Base-by-base conservation (phyloP, 2,888 invertebrate genomes). In the Coelinius sp. region DNA sequence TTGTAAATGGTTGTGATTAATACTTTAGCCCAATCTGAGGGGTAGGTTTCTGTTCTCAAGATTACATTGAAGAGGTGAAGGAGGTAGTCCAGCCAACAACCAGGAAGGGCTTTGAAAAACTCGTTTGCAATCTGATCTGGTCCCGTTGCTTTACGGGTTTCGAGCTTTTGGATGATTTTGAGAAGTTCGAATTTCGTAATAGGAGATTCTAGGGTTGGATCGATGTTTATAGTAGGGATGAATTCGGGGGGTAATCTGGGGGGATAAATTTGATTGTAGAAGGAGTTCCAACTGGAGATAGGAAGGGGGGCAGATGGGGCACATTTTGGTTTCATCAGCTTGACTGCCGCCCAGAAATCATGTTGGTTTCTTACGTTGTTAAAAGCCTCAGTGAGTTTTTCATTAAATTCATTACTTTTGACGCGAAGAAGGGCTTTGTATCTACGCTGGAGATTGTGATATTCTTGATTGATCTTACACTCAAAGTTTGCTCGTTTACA, bases 1-100 rank as follows among this genome's bases (percentile, higher is more conserved):
- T 81, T 82, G 59, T 80, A 68, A 8, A 82, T 41, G 1, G 80
- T 67, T 2, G 77, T 65, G 3, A 80, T 65, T 1, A 73, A 75
- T 2, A 78, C 78, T 52, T 75, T 66, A 14, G 68, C 67, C 71
- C 74, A 77, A 46, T 14, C 52, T 8, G 49, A 31, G 12, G 74
- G 74, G 17, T 10, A 71, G 27, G 27, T 27, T 7, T 27, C 27
- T 5, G 27, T 27, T 27, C 4, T 7, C 27, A 27, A 7, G 27
- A 27, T 27, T 3, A 27, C 7, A 44, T 27, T 27, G 27, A 27
- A 27, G 3, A 27, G 7, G 7, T 7, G 27, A 27, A 27, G 27
- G 27, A 27, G 3, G 7, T 7, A 27, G 27, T 27, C 27, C 27
- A 27, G 27, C 27, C 7, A 27, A 7, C 27, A 5, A 27, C 7